These are phyloP conservation scores for Dermolepida albohirtum DNA, from an alignment of 2,888 invertebrate genomes.

Conservation along the genomic window DNA sequence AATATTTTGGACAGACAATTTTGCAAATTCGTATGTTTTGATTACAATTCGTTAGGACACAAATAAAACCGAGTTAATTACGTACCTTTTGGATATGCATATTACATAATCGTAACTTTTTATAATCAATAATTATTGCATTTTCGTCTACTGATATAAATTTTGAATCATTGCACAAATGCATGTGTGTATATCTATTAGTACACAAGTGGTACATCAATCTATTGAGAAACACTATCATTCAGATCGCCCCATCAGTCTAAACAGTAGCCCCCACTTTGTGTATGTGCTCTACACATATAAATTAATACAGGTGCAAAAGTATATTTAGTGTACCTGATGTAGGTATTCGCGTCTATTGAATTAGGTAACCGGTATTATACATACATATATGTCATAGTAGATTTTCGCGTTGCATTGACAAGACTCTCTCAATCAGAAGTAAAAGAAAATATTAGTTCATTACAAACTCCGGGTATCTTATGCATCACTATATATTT, in stretches of 20 bases:
- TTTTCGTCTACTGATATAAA: too few relatives aligned
- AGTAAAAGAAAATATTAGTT: not conserved
- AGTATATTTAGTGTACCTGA: conserved; percentile 49
- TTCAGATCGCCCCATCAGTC: conserved; percentile 35
- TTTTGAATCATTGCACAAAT: too few relatives aligned
- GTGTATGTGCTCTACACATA: conserved; percentile 34
- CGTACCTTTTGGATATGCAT: too few relatives aligned
- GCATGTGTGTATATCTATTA: too few relatives aligned
- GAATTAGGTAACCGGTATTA: conserved; percentile 24
- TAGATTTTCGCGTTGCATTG: conserved; percentile 22
- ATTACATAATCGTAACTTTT: too few relatives aligned
- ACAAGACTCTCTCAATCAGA: not conserved
- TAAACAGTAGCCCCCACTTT: conserved; percentile 43
- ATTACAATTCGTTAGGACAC: too few relatives aligned
- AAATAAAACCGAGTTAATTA: too few relatives aligned
- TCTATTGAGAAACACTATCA: conserved; percentile 12
- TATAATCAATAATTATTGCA: too few relatives aligned
- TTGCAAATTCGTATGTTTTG: too few relatives aligned
- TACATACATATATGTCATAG: not conserved
- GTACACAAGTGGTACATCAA: not conserved
- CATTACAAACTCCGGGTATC: too few relatives aligned
- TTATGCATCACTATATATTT: too few relatives aligned
- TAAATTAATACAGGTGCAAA: conserved; percentile 50
- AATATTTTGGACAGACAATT: too few relatives aligned
- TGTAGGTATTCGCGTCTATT: conserved; percentile 43